These are phyloP conservation scores for Fundulus diaphanus DNA, from an alignment of 2,797 vertebrate genomes.

Conservation along the genomic window DNA sequence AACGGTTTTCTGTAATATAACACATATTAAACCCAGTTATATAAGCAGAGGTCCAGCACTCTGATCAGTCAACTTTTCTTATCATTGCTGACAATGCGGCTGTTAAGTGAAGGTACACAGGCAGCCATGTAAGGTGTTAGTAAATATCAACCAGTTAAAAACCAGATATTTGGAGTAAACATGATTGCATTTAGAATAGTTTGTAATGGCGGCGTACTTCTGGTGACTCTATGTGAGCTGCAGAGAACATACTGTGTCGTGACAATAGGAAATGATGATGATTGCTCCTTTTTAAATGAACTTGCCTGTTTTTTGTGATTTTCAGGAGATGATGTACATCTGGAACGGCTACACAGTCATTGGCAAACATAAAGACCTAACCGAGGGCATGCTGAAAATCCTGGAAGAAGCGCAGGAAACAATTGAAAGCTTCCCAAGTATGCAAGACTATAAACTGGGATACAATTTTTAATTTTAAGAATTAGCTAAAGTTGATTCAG, in stretches of 20 bases:
- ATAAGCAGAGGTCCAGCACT: neutral
- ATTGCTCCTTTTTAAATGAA: neutral
- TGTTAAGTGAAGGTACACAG: neutral
- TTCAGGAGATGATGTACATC: constrained; percentile 99
- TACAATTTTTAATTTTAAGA: neutral
- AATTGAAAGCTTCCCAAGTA: constrained; percentile 88
- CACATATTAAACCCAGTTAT: neutral
- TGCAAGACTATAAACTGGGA: constrained; percentile 6
- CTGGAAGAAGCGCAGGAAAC: constrained; percentile 88
- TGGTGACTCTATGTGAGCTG: neutral
- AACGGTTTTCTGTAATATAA: neutral
- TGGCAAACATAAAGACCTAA: constrained; percentile 92
- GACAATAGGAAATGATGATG: neutral
- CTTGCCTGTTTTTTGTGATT: constrained; percentile 27
- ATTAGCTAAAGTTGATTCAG: neutral
- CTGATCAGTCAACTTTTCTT: neutral
- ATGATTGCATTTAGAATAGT: neutral
- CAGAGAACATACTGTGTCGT: neutral
- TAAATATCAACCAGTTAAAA: neutral
- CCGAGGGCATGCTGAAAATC: constrained; percentile 91
- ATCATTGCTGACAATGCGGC: neutral
- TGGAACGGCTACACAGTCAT: constrained; percentile 98
- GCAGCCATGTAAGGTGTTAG: neutral
- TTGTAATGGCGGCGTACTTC: neutral
- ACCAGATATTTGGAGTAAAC: neutral